These are phyloP conservation scores for Nerophis ophidion DNA, from an alignment of 2,113 vertebrate species.

Conservation along the genomic window DNA sequence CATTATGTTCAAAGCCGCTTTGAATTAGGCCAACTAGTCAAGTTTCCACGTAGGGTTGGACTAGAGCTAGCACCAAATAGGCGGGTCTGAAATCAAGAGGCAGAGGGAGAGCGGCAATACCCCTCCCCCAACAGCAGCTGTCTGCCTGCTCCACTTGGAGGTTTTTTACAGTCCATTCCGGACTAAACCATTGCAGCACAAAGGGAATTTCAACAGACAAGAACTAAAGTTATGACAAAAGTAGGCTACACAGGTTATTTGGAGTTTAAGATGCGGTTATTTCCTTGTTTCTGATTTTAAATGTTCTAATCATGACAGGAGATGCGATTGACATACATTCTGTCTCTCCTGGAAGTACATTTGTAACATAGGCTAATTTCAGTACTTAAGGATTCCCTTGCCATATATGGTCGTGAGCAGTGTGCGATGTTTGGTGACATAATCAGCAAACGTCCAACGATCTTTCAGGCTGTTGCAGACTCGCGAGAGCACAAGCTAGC, in stretches of 20 bases:
- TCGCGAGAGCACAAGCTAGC: conserved; percentile 29
- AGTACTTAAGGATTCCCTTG: conserved; percentile 1
- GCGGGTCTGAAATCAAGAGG: conserved; percentile 11
- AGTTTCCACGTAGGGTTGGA: background rate
- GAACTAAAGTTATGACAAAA: conserved; percentile 13
- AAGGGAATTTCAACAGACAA: conserved; percentile 35
- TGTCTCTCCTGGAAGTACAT: background rate
- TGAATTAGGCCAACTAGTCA: background rate
- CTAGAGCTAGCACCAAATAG: conserved; percentile 3
- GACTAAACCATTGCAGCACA: conserved; percentile 56
- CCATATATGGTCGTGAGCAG: background rate
- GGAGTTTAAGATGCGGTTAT: background rate
- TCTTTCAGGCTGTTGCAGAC: background rate
- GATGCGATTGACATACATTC: background rate
- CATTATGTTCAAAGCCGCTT: background rate
- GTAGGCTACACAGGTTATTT: background rate
- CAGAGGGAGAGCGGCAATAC: conserved; percentile 27
- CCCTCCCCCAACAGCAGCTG: conserved; percentile 62
- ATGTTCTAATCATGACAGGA: background rate
- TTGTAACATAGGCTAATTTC: background rate
- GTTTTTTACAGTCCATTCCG: conserved; percentile 47
- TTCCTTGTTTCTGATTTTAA: background rate
- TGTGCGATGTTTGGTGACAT: no score
- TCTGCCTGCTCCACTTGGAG: conserved; percentile 37
- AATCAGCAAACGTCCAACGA: conserved; percentile 9